Conservation (phyloP, 2,797 vertebrate genomes). For the Molossus alvarezi region DNA sequence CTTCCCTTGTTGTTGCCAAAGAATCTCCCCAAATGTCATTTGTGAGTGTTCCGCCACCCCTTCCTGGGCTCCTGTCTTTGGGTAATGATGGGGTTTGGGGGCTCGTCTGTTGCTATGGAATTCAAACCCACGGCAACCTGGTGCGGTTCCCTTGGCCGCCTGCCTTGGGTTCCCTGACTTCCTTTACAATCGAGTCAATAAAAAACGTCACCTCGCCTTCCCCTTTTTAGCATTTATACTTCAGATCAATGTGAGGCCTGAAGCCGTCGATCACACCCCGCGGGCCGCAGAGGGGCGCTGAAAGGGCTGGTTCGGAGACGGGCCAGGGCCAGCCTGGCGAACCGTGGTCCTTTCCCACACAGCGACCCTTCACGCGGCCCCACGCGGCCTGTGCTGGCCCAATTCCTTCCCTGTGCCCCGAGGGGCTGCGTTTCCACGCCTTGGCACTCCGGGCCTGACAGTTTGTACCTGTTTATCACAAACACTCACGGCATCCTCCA, state of each 20-base stretch:
- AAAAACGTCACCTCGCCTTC: slow-evolving; percentile 53
- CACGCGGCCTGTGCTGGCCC: not conserved
- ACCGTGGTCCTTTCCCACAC: not conserved
- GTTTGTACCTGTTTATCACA: fast-evolving
- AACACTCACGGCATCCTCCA: not conserved
- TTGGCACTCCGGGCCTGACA: not conserved
- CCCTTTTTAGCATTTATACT: slow-evolving; percentile 62
- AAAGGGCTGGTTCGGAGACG: not conserved
- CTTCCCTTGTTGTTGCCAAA: not conserved
- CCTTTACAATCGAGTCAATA: slow-evolving; percentile 74
- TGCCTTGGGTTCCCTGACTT: slow-evolving; percentile 69
- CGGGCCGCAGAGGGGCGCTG: not conserved
- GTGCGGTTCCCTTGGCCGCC: not conserved
- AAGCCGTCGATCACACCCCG: not conserved
- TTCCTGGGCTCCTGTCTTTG: not conserved
- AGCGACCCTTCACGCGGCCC: not conserved
- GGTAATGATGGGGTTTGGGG: not conserved
- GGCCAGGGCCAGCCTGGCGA: not conserved
- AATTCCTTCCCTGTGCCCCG: fast-evolving
- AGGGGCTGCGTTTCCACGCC: fast-evolving
- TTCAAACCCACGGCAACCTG: not conserved
- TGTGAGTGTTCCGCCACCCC: not conserved
- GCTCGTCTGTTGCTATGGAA: not conserved
- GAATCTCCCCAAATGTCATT: not conserved
- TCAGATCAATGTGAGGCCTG: slow-evolving; percentile 67